These are phyloP conservation scores for Tauraco hartlaubi DNA, from an alignment of 2,797 vertebrate species.

Conservation along the genomic window DNA sequence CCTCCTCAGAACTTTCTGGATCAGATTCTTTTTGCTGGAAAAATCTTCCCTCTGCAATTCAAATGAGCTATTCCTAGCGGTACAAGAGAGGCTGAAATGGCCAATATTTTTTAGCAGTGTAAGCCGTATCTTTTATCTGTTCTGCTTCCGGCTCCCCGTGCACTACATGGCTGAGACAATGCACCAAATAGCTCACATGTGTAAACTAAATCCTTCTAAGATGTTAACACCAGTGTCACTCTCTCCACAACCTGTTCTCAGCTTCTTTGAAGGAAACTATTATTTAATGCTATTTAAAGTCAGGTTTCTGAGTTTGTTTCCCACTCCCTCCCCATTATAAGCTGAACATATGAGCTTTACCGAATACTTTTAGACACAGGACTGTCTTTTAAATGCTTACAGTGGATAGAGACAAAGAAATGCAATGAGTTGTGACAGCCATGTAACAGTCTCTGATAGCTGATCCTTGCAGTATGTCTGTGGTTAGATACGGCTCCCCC, in stretches of 20 bases:
- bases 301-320: neutral
- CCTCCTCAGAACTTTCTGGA: neutral
- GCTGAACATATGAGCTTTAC: neutral
- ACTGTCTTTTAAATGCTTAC: slow-evolving; percentile 51
- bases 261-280: neutral
- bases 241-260: neutral
- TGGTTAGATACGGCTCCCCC: slow-evolving; percentile 34
- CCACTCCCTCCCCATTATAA: neutral
- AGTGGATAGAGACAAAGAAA: slow-evolving; percentile 35
- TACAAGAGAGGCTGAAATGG: neutral
- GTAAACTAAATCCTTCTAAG: slow-evolving; percentile 40
- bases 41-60: neutral
- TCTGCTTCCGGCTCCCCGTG: neutral
- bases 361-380: neutral
- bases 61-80: neutral
- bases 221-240: neutral
- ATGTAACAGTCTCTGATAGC: neutral
- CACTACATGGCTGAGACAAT: neutral
- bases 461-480: slow-evolving; percentile 43
- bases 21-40: neutral
- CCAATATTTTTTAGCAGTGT: neutral
- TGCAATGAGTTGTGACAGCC: slow-evolving; percentile 53
- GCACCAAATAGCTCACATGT: neutral
- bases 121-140: neutral
- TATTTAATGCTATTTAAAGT: slow-evolving; percentile 13